Conservation (phyloP, 2,113 vertebrate genomes). For the Ochotona princeps region DNA sequence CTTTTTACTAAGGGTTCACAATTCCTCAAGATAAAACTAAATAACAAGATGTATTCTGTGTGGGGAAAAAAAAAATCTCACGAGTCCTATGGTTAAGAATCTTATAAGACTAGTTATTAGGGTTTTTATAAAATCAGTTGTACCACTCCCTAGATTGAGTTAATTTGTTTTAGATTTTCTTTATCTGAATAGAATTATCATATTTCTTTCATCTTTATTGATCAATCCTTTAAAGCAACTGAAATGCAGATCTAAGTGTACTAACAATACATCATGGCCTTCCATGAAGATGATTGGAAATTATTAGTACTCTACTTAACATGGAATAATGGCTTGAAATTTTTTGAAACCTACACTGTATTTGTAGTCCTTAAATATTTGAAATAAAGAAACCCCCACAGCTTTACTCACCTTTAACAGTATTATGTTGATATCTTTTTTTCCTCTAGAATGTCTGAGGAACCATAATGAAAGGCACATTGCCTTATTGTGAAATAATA, state of each 20-base stretch:
- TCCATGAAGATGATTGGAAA: background rate
- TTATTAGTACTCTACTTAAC: background rate
- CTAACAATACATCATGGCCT: background rate
- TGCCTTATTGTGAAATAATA: background rate
- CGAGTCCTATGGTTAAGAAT: too few species aligned
- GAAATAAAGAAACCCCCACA: background rate
- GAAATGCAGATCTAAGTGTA: background rate
- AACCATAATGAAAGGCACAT: background rate
- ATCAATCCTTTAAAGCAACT: background rate
- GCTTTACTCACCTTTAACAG: slow-evolving; percentile 34
- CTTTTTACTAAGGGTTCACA: too few species aligned
- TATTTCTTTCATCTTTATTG: background rate
- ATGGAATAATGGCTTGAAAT: background rate
- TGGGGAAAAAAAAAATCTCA: too few species aligned
- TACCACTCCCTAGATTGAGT: too few species aligned
- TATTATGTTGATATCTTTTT: background rate
- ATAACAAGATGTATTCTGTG: too few species aligned
- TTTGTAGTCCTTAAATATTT: slow-evolving; percentile 18
- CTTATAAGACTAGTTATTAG: too few species aligned
- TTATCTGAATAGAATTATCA: background rate
- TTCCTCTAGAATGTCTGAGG: background rate
- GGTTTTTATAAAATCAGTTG: too few species aligned
- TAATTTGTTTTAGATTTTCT: background rate
- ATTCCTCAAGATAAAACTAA: too few species aligned
- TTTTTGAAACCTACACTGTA: background rate